Evolutionary conservation across 2,888 invertebrate species (phyloP).

Genomic region (Seladonia tumulorum): DNA sequence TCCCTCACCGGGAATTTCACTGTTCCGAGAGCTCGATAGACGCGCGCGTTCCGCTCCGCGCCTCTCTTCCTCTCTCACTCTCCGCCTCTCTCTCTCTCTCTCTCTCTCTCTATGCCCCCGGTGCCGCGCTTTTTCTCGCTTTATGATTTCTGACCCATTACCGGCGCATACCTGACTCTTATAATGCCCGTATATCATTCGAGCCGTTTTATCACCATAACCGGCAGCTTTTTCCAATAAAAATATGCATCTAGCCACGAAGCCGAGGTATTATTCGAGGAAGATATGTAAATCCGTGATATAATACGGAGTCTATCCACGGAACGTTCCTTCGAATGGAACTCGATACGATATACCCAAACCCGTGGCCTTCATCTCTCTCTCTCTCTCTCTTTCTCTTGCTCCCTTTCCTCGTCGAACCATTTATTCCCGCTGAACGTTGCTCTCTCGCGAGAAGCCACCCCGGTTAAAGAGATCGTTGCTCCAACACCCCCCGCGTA

Average conservation of each 20-base stretch:
- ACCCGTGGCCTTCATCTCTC: background rate
- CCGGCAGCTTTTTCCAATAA: slow-evolving; percentile 51
- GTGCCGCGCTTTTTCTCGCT: slow-evolving; percentile 24
- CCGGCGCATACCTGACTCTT: slow-evolving; percentile 42
- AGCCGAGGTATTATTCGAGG: slow-evolving; percentile 54
- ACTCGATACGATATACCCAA: slow-evolving; percentile 35
- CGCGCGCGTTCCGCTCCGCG: slow-evolving; percentile 13
- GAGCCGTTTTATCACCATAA: slow-evolving; percentile 55
- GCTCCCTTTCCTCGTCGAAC: slow-evolving; percentile 26
- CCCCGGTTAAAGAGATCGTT: slow-evolving; percentile 35
- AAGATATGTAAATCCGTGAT: slow-evolving; percentile 63
- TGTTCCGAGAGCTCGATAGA: slow-evolving; percentile 36
- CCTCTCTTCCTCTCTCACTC: background rate
- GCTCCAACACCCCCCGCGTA: background rate
- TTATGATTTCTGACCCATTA: slow-evolving; percentile 58
- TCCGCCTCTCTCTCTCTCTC: background rate
- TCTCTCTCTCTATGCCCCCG: background rate
- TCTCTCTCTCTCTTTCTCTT: background rate
- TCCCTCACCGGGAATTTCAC: slow-evolving; percentile 35
- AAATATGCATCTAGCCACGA: slow-evolving; percentile 54
- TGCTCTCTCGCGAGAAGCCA: slow-evolving; percentile 28
- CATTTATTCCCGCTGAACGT: slow-evolving; percentile 59
- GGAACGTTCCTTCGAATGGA: slow-evolving; percentile 49
- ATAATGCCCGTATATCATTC: slow-evolving; percentile 47
- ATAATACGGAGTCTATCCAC: slow-evolving; percentile 52